Conservation (phyloP, 2,888 invertebrate genomes). For the Limnephilus auricula region DNA sequence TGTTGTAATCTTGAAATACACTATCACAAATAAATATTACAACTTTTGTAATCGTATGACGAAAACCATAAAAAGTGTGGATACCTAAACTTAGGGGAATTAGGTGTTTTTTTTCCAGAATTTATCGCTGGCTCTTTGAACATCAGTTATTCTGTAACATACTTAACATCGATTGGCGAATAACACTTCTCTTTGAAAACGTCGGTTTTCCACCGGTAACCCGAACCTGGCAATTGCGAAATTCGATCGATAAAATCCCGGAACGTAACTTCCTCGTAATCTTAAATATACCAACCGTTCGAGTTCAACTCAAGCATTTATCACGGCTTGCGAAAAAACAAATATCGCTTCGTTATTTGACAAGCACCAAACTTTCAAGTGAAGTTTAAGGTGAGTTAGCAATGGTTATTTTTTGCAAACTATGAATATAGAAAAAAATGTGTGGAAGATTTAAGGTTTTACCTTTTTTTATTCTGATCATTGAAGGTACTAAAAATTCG, state of each 20-base stretch:
- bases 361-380: not conserved
- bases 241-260: not conserved
- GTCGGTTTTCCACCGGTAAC: not conserved
- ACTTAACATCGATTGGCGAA: not conserved
- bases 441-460: too few species aligned
- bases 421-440: too few species aligned
- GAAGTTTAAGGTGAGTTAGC: not conserved
- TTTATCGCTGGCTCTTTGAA: too few species aligned
- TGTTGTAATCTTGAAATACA: too few species aligned
- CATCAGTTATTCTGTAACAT: not conserved
- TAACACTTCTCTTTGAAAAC: not conserved
- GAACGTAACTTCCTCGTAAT: conserved; percentile 13
- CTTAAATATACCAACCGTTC: conserved; percentile 14
- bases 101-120: not conserved
- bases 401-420: too few species aligned
- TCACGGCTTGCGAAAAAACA: conserved; percentile 25
- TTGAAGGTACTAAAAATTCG: too few species aligned
- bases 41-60: too few species aligned
- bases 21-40: too few species aligned
- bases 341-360: conserved; percentile 31
- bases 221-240: not conserved
- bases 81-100: too few species aligned
- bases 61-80: not conserved
- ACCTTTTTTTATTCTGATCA: too few species aligned
- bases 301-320: conserved; percentile 23